Percentiles rank a stretch among this genome's conserved stretches.
Evolutionary conservation across 2,797 vertebrate species (phyloP).

Genomic region (Salarias fasciatus): DNA sequence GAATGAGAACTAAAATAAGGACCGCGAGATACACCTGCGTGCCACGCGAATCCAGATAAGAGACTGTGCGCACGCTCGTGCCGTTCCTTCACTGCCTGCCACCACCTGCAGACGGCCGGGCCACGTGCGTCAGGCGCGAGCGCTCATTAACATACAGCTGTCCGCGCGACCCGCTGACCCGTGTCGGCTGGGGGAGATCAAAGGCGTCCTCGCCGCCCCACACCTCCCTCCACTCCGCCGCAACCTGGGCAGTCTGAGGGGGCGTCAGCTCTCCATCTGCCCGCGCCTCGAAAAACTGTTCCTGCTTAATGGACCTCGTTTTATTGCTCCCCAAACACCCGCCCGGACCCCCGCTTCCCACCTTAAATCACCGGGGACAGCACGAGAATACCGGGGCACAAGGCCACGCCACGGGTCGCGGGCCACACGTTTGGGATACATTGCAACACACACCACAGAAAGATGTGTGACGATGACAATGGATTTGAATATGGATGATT

Average conservation of each 20-base stretch:
- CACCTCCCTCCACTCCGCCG: slow-evolving; percentile 22
- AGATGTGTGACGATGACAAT: too few species aligned
- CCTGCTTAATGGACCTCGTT: slow-evolving; percentile 80
- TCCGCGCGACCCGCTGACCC: slow-evolving; percentile 54
- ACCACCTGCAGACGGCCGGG: slow-evolving; percentile 58
- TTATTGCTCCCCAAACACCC: slow-evolving; percentile 75
- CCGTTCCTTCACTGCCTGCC: slow-evolving; percentile 35
- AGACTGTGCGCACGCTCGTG: slow-evolving; percentile 32
- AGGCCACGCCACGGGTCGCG: neutral
- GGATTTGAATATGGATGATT: too few species aligned
- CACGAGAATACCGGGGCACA: slow-evolving; percentile 35
- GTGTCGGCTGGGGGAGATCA: slow-evolving; percentile 47
- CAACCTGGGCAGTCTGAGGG: slow-evolving; percentile 60
- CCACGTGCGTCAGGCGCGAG: slow-evolving; percentile 39
- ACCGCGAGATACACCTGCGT: neutral
- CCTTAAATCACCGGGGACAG: slow-evolving; percentile 65
- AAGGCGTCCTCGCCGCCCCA: slow-evolving; percentile 41
- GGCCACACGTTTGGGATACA: neutral
- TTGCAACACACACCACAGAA: too few species aligned
- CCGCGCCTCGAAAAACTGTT: slow-evolving; percentile 61
- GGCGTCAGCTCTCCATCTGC: slow-evolving; percentile 80
- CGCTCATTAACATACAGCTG: slow-evolving; percentile 91
- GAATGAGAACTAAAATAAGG: slow-evolving; percentile 5
- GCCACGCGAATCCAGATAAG: slow-evolving; percentile 12
- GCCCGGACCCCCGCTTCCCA: slow-evolving; percentile 52